phyloP scores from a whole-genome alignment of 1,140 invertebrate species.

The Trichoplusia ni region DNA sequence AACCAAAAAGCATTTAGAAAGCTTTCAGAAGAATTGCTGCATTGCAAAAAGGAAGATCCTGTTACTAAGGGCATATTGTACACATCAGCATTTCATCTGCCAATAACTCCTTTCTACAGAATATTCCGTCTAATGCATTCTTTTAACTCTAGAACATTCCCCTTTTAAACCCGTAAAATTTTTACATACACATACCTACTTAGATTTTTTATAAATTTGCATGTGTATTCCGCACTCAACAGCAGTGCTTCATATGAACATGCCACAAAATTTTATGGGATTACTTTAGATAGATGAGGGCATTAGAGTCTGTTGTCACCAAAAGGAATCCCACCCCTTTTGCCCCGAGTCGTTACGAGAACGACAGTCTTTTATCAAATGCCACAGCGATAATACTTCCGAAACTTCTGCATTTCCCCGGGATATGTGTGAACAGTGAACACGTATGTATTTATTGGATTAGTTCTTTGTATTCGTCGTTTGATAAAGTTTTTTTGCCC shows the following conservation, averaged over 20 bases:
- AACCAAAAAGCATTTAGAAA: no score
- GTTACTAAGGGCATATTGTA: no score
- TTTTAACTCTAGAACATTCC: no score
- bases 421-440: background rate
- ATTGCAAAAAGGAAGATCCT: no score
- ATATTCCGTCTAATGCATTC: no score
- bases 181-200: background rate
- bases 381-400: slow-evolving; percentile 24
- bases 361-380: slow-evolving; percentile 30
- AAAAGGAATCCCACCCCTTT: slow-evolving; percentile 26
- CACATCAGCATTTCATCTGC: no score
- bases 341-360: slow-evolving; percentile 19
- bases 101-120: no score
- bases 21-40: no score
- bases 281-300: slow-evolving; percentile 32
- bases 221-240: background rate
- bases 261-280: slow-evolving; percentile 31
- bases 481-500: background rate
- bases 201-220: background rate
- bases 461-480: slow-evolving; percentile 3
- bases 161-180: no score
- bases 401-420: slow-evolving; percentile 25
- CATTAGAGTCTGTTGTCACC: slow-evolving; percentile 30
- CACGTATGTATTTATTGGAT: slow-evolving; percentile 11
- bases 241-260: slow-evolving; percentile 9